These are phyloP conservation scores for Catharus fuscescens DNA, from an alignment of 2,113 vertebrate species.

Conservation along the genomic window DNA sequence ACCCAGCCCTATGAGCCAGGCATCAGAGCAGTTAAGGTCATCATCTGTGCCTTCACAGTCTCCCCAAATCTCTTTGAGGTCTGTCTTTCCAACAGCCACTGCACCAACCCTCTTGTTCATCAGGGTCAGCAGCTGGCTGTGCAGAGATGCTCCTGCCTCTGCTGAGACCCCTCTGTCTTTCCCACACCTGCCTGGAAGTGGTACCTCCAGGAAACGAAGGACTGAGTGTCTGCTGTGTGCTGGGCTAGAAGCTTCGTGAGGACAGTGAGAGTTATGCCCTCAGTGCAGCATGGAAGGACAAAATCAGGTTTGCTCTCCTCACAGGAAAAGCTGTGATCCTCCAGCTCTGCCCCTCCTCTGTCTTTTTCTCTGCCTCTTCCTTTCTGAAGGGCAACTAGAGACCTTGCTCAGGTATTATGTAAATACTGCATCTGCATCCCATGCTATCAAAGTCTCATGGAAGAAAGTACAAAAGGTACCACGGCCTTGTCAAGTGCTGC, in stretches of 20 bases:
- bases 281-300: rapidly evolving
- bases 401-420: neutral
- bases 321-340: neutral
- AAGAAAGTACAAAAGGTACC: neutral
- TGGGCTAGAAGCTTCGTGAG: neutral
- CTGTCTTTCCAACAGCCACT: neutral
- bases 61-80: neutral
- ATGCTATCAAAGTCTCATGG: neutral
- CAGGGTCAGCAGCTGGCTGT: rapidly evolving
- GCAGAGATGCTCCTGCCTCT: neutral
- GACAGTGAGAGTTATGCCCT: neutral
- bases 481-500: neutral
- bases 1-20: neutral
- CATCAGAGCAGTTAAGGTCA: neutral
- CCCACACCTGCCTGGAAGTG: neutral
- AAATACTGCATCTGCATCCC: neutral
- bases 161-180: neutral
- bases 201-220: neutral
- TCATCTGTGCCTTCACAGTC: neutral
- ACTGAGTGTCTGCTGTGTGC: neutral
- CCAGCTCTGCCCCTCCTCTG: neutral
- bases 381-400: neutral
- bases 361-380: neutral
- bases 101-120: neutral
- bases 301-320: neutral